A percentile compares a stretch with the other conserved stretches of the same genome.
phyloP scores from a whole-genome alignment of 2,113 vertebrate genomes.

The Gymnorhina tibicen region DNA sequence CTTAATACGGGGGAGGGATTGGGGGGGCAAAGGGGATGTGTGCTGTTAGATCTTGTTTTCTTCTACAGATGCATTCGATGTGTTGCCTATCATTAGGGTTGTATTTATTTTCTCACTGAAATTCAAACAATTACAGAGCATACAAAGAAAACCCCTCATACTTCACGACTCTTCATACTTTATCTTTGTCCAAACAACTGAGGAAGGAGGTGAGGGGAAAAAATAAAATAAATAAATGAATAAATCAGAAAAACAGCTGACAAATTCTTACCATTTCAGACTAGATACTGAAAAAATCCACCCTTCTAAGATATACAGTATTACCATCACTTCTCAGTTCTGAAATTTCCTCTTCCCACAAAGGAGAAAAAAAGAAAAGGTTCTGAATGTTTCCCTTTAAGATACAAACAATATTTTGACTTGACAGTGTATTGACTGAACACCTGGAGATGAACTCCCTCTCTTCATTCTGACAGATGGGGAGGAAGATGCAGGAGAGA shows the following conservation, averaged over 20 bases:
- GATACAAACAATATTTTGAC: background rate
- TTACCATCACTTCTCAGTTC: background rate
- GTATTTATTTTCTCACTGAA: background rate
- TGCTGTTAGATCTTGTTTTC: background rate
- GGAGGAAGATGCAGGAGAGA: background rate
- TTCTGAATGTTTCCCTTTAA: background rate
- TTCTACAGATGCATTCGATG: background rate
- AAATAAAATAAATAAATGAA: background rate
- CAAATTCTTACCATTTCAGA: background rate
- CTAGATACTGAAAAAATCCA: background rate
- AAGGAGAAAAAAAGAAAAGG: background rate
- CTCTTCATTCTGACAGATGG: background rate
- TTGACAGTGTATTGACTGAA: background rate
- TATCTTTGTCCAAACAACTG: background rate
- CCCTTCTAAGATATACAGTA: background rate
- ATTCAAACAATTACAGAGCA: background rate
- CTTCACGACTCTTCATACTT: background rate
- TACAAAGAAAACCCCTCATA: background rate
- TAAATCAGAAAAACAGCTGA: background rate
- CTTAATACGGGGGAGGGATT: rapidly evolving
- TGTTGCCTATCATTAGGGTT: background rate
- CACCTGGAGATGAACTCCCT: background rate
- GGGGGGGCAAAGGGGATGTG: rapidly evolving
- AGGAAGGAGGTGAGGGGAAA: background rate
- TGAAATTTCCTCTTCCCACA: background rate